Conservation (phyloP, 2,888 invertebrate species). For the Lasioglossum leucozonium region DNA sequence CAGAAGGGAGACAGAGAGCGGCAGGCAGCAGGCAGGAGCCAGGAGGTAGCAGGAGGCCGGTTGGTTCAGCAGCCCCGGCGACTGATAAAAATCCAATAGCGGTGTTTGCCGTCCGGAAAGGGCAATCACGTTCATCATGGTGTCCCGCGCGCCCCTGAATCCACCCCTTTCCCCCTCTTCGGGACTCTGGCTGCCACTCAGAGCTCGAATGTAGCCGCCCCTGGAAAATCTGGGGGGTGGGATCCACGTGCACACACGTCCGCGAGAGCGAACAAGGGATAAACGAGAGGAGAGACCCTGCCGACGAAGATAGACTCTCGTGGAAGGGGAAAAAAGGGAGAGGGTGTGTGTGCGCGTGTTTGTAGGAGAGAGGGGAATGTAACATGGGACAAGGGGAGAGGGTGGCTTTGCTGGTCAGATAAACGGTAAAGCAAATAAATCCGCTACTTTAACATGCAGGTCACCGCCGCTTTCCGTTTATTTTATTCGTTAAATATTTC, state of each 20-base stretch:
- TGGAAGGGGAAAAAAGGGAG: background rate
- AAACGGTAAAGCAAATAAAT: constrained; percentile 81
- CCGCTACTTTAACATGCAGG: constrained; percentile 84
- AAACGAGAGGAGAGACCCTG: constrained; percentile 21
- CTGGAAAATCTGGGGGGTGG: constrained; percentile 65
- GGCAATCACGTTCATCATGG: constrained; percentile 84
- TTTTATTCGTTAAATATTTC: constrained; percentile 85
- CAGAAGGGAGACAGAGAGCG: background rate
- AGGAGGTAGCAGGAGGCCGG: background rate
- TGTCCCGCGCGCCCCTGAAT: constrained; percentile 74
- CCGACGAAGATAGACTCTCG: background rate
- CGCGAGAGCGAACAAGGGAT: constrained; percentile 54
- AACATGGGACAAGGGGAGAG: constrained; percentile 21
- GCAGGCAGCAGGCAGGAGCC: background rate
- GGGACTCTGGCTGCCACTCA: constrained; percentile 57
- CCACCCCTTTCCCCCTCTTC: constrained; percentile 70
- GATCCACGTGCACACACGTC: constrained; percentile 65
- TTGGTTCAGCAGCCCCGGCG: constrained; percentile 49
- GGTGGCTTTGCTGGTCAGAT: constrained; percentile 74
- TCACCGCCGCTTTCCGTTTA: constrained; percentile 83
- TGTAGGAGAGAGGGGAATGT: constrained; percentile 5
- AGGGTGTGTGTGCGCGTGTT: background rate
- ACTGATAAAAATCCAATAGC: constrained; percentile 83
- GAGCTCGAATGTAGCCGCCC: constrained; percentile 68
- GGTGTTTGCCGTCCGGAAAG: constrained; percentile 82